Percentiles rank a stretch among this genome's conserved stretches.
These are phyloP conservation scores for Mormyrus iriodes DNA, from an alignment of 2,113 vertebrate genomes.

Conservation along the genomic window DNA sequence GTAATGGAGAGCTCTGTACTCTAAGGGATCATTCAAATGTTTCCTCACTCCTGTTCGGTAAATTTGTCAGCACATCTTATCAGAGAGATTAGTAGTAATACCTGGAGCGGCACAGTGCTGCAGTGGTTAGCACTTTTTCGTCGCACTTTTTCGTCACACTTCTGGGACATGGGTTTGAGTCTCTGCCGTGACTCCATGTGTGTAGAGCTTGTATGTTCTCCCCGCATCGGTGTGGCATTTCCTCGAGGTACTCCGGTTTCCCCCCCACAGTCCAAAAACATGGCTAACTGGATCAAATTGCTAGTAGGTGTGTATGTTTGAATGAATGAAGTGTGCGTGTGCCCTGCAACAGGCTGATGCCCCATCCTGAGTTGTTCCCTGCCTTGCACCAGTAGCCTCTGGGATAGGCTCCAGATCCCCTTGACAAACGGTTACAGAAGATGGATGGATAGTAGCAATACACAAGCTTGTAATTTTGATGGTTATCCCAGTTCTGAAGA, in stretches of 20 bases:
- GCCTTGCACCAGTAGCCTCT: not conserved
- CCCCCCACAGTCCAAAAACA: not conserved
- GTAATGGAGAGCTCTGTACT: not conserved
- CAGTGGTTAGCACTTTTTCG: not conserved
- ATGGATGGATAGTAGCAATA: not conserved
- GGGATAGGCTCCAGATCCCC: not conserved
- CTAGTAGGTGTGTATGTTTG: not conserved
- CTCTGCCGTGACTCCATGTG: not conserved
- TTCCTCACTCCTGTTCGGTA: not conserved
- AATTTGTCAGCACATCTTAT: not conserved
- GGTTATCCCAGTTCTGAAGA: not conserved
- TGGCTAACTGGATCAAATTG: not conserved
- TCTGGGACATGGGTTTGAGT: not conserved
- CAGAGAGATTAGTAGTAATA: not conserved
- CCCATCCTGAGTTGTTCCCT: not conserved
- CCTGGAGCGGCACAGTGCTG: not conserved
- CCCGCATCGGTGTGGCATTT: too few relatives aligned
- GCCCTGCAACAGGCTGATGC: not conserved
- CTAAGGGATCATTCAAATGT: not conserved
- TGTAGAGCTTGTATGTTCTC: not conserved
- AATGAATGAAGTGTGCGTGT: too few relatives aligned
- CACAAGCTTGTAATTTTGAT: not conserved
- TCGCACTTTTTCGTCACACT: too few relatives aligned
- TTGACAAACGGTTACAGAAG: not conserved
- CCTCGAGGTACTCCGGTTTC: too few relatives aligned